Conservation (phyloP, 2,797 vertebrate genomes). For the Anniella stebbinsi region DNA sequence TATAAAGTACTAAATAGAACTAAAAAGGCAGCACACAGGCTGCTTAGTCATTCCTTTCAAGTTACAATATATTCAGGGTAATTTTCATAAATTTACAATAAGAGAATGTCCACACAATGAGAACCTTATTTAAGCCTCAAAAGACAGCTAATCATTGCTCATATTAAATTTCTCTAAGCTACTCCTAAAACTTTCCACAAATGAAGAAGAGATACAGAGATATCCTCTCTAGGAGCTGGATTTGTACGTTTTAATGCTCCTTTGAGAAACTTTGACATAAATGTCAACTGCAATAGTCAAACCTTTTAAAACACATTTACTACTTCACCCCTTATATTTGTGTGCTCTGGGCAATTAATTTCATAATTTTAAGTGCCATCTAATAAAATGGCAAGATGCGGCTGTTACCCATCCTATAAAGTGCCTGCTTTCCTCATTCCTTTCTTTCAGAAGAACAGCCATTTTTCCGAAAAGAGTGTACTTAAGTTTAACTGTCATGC, state of each 20-base stretch:
- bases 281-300: constrained; percentile 61
- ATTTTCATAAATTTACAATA: constrained; percentile 20
- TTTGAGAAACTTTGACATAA: constrained; percentile 53
- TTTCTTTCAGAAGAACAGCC: constrained; percentile 58
- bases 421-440: constrained; percentile 51
- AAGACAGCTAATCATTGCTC: constrained; percentile 41
- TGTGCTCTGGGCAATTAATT: constrained; percentile 66
- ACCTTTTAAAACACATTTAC: constrained; percentile 66
- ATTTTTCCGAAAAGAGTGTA: constrained; percentile 63
- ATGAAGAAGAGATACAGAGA: constrained; percentile 17
- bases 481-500: constrained; percentile 58
- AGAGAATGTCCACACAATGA: constrained; percentile 27
- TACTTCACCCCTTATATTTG: constrained; percentile 62
- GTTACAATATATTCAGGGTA: constrained; percentile 15
- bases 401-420: constrained; percentile 40
- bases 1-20: constrained; percentile 12
- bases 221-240: background rate
- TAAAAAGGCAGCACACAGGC: background rate
- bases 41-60: constrained; percentile 35
- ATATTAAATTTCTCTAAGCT: background rate
- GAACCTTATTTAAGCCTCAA: constrained; percentile 34
- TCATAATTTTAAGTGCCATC: constrained; percentile 66
- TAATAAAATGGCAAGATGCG: constrained; percentile 64
- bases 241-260: constrained; percentile 41
- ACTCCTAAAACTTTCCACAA: constrained; percentile 12